Evolutionary conservation across 2,888 invertebrate species (phyloP).

Genomic region (Pediacus dermestoides): DNA sequence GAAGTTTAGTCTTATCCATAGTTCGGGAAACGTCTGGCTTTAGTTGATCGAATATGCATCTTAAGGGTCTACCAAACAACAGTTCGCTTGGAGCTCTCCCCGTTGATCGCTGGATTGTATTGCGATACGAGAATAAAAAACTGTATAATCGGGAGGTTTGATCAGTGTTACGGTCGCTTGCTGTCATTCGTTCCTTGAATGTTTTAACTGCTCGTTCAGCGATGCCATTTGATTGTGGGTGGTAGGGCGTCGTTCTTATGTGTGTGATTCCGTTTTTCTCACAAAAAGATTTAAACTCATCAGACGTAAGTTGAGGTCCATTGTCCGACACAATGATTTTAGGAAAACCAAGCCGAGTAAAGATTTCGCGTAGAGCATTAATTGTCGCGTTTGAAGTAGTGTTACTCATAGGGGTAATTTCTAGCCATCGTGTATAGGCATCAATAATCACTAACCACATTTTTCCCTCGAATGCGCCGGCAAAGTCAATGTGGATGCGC

Average conservation of each 20-base stretch:
- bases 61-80: too few relatives aligned
- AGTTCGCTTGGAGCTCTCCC: too few relatives aligned
- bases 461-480: slow-evolving; percentile 28
- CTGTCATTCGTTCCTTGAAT: slow-evolving; percentile 17
- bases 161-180: not conserved
- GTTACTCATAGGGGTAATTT: slow-evolving; percentile 17
- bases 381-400: slow-evolving; percentile 21
- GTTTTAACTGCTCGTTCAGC: slow-evolving; percentile 20
- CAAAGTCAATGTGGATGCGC: slow-evolving; percentile 21
- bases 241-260: slow-evolving; percentile 17
- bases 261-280: slow-evolving; percentile 15
- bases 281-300: slow-evolving; percentile 23
- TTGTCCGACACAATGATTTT: slow-evolving; percentile 32
- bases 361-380: slow-evolving; percentile 15
- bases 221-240: slow-evolving; percentile 20
- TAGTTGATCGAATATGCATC: too few relatives aligned
- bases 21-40: too few relatives aligned
- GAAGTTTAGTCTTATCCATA: too few relatives aligned
- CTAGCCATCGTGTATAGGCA: slow-evolving; percentile 17
- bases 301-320: slow-evolving; percentile 27
- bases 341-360: slow-evolving; percentile 31
- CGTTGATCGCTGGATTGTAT: slow-evolving; percentile 16
- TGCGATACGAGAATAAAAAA: slow-evolving; percentile 16
- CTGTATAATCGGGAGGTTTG: slow-evolving; percentile 7
- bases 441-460: slow-evolving; percentile 26